Conservation (phyloP, 2,113 vertebrate genomes). For the Arvicanthis niloticus region DNA sequence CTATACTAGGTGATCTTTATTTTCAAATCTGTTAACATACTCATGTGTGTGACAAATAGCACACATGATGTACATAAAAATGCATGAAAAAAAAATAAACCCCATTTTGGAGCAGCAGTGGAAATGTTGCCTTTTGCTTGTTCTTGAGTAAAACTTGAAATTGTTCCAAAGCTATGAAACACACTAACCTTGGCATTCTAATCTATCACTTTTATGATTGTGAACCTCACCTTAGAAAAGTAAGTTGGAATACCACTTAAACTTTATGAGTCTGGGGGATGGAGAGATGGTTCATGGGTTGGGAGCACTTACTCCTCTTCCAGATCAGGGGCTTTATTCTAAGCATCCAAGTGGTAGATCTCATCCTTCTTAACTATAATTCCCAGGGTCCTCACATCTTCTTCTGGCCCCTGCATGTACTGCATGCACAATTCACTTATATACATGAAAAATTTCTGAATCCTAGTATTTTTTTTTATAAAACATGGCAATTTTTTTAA, state of each 20-base stretch:
- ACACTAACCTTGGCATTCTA: slow-evolving; percentile 14
- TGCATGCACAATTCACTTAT: neutral
- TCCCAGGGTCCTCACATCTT: no score
- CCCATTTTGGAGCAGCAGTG: neutral
- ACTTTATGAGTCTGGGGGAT: slow-evolving; percentile 12
- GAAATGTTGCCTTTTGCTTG: neutral
- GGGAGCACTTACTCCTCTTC: neutral
- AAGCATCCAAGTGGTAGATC: no score
- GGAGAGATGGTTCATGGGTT: neutral
- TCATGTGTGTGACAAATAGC: neutral
- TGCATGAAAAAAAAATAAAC: slow-evolving; percentile 9
- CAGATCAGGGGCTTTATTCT: neutral
- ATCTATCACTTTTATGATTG: neutral
- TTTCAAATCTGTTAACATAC: neutral
- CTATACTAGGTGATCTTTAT: slow-evolving; percentile 14
- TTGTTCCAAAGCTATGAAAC: neutral
- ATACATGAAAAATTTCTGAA: no score
- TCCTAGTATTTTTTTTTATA: slow-evolving; percentile 49
- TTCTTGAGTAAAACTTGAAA: slow-evolving; percentile 28
- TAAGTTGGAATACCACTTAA: slow-evolving; percentile 35
- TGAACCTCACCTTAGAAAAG: neutral
- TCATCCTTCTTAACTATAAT: no score
- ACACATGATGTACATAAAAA: slow-evolving; percentile 22
- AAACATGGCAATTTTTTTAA: neutral
- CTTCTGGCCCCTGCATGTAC: neutral